Base-by-base conservation (phyloP, 2,797 vertebrate genomes). In the Hirundo rustica region DNA sequence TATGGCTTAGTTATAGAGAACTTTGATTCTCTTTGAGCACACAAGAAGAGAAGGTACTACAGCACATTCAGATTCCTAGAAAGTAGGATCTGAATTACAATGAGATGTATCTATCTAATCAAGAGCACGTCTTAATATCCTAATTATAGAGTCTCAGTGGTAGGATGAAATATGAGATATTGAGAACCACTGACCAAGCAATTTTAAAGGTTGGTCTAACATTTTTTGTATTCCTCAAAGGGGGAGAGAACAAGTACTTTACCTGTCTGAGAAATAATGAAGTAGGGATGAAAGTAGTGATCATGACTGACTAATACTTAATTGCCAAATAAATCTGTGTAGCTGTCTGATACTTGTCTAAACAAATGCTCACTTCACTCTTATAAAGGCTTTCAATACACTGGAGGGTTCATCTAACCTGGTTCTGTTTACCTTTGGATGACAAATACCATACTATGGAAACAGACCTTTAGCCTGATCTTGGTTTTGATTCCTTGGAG, bases 201-300 rank as follows among this genome's bases (percentile, higher is more conserved):
- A 82, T 95, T 98, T 97, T 96, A 89, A 98, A 98, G 97, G 96
- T 93, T 97, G 96, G 93, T 47, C 97, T 97, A 98, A 97, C 75
- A 95, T 76, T 90, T 92, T 97, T 93, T 38, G 74, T 96, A 93
- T 95, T 96, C 95, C 96, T 97, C 66, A 67, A 86, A 88, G 38
- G 11, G 62, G 34, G 3, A 76, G 42, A 90, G 92, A 93, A 94
- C 29, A n/a, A 80, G 78, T 77, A 53, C 70, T 85, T 96, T 80
- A 89, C 19, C 57, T 84, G 97, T 95, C 95, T 77, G 86, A 93
- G 71, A 71, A 97, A 96, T 96, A 97, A 97, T 91, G 85, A 95
- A 95, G 95, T 90, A 93, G 84, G 89, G 82, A 96, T 93, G 92
- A 92, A 97, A 96, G 47, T 0, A 88, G 76, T 51, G 90, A 96